These are phyloP conservation scores for Lathamus discolor DNA, from an alignment of 2,113 vertebrate species.

Conservation along the genomic window DNA sequence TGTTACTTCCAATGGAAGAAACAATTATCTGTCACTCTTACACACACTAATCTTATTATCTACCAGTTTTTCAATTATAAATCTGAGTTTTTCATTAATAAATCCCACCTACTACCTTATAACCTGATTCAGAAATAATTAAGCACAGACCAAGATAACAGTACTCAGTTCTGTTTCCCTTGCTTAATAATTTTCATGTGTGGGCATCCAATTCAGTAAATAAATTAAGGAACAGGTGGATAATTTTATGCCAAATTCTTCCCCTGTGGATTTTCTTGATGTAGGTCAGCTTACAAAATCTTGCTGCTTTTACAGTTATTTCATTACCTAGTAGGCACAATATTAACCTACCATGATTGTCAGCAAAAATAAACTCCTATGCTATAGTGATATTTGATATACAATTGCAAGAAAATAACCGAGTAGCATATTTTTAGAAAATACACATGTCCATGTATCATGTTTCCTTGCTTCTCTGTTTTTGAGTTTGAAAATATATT, in stretches of 20 bases:
- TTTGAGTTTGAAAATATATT: not conserved
- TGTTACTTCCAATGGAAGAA: not conserved
- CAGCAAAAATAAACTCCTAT: not conserved
- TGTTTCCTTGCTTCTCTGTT: not conserved
- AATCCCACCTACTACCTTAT: not conserved
- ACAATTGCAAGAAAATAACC: not conserved
- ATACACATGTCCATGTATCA: not conserved
- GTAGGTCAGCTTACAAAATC: not conserved
- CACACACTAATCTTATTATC: not conserved
- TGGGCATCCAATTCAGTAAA: not conserved
- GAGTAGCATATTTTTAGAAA: not conserved
- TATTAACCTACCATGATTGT: not conserved
- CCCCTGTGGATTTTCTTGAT: not conserved
- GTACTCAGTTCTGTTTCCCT: not conserved
- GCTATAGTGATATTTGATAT: not conserved
- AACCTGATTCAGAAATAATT: not conserved
- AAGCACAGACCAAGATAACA: not conserved
- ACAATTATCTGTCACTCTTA: not conserved
- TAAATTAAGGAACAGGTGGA: not conserved
- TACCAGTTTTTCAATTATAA: not conserved
- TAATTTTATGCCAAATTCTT: not conserved
- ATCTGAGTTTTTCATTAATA: not conserved
- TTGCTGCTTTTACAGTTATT: not conserved
- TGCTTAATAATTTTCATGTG: not conserved
- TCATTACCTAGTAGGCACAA: not conserved